These are phyloP conservation scores for Augochlora pura DNA, from an alignment of 1,140 invertebrate genomes.

Conservation along the genomic window DNA sequence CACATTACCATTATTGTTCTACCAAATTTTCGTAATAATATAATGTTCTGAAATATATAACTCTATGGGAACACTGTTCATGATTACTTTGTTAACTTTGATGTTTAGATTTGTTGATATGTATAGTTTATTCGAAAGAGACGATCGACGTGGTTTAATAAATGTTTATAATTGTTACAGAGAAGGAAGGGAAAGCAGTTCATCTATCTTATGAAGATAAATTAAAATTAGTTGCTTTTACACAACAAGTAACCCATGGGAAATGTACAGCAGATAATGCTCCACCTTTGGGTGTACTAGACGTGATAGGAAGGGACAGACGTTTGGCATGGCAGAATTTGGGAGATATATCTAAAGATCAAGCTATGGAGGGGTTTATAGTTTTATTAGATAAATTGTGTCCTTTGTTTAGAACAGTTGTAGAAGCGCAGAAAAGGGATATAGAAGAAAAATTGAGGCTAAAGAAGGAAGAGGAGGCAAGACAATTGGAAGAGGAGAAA, in stretches of 20 bases:
- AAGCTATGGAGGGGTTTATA: constrained; percentile 96
- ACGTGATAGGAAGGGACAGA: constrained; percentile 96
- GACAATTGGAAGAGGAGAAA: constrained; percentile 80
- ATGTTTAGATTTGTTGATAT: not conserved
- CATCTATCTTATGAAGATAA: constrained; percentile 97
- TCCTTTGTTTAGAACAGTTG: constrained; percentile 93
- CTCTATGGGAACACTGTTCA: not conserved
- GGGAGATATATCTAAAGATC: constrained; percentile 90
- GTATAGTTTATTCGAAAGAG: not conserved
- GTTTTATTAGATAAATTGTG: constrained; percentile 92
- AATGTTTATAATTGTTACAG: constrained; percentile 81
- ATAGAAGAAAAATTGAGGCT: constrained; percentile 87
- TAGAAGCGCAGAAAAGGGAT: constrained; percentile 94
- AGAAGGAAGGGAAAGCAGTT: constrained; percentile 97
- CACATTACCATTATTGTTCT: not conserved
- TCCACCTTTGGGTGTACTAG: constrained; percentile 93
- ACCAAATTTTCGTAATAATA: not conserved
- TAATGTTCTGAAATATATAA: constrained; percentile 2
- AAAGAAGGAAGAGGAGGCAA: constrained; percentile 80
- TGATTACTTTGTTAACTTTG: not conserved
- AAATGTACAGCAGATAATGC: constrained; percentile 87
- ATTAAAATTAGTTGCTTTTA: constrained; percentile 93
- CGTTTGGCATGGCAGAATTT: constrained; percentile 95
- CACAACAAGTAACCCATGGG: constrained; percentile 94
- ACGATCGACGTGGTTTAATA: not conserved